Evolutionary conservation across 2,797 vertebrate genomes (phyloP), one percentile per base, ranked within the genome.

Genomic region (Tokudaia muenninki): DNA sequence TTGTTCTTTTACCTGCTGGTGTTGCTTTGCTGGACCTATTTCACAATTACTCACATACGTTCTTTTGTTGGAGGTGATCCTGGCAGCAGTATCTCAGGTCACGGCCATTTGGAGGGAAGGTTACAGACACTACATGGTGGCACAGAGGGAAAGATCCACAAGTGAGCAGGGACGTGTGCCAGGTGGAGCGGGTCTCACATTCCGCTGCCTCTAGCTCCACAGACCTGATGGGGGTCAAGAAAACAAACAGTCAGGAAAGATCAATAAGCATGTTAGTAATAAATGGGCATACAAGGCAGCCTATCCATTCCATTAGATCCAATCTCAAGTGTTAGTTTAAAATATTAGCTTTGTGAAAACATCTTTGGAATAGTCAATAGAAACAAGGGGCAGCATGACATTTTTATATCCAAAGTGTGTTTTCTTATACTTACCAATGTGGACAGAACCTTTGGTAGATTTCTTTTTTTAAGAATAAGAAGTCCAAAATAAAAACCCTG

Each of bases 221-320:
- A 6, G 52, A 61, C 96, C 97, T 96, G 93, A 90, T 92, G 95
- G 83, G 70, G 95, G 93, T 98, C 81, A 63, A 88, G 97, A 97
- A 98, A 98, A 97, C 94, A 97, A 97, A 96, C 92, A 96, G 93
- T 97, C 96, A 91, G 50, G 52, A 44, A 87, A 96, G 90, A 98
- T 98, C 97, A 95, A 98, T 98, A 97, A 96, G 97, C 97, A 78
- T 89, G 92, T 97, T 96, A 97, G 95, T 97, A 98, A 98, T 96
- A 97, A 98, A 97, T 88, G 89, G 93, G 79, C 92, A 91, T 72
- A 93, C 65, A 94, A 93, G 91, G 95, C 91, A 96, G 92, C 84
- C 65, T 92, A 97, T 95, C 57, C 31, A 26, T 97, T 96, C 88
- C 95, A 50, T 84, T 98, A 95, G 92, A 86, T 82, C 96, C 65